Evolutionary conservation across 2,113 vertebrate species (phyloP).

Genomic region (Zingel zingel): DNA sequence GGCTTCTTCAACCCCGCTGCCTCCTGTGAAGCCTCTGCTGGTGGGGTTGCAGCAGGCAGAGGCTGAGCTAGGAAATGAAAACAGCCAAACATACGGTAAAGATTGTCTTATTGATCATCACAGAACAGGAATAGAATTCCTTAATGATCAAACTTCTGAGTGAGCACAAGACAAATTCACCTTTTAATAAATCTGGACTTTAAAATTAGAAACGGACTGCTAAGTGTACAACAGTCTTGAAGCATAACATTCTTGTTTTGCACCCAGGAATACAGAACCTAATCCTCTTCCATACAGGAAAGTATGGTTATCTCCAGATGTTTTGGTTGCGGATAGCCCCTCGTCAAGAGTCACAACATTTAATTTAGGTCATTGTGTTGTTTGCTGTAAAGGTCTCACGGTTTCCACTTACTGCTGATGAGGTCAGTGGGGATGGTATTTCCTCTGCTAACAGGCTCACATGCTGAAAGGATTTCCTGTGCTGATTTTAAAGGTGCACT

Average conservation of each 20-base stretch:
- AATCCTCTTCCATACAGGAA: too few species aligned
- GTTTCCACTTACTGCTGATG: slow-evolving; percentile 73
- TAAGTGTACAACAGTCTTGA: too few species aligned
- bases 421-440: slow-evolving; percentile 52
- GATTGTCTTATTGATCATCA: background rate
- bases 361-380: background rate
- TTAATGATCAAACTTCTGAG: background rate
- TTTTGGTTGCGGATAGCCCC: background rate
- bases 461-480: slow-evolving; percentile 50
- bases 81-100: too few species aligned
- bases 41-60: slow-evolving; percentile 8
- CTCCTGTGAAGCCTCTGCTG: slow-evolving; percentile 12
- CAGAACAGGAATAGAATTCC: background rate
- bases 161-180: background rate
- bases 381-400: background rate
- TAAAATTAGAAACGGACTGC: background rate
- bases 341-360: background rate
- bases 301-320: background rate
- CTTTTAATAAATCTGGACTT: background rate
- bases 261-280: background rate
- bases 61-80: slow-evolving; percentile 61
- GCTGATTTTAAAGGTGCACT: slow-evolving; percentile 32
- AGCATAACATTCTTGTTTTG: background rate
- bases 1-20: background rate
- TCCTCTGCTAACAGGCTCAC: slow-evolving; percentile 55